Percentiles rank a stretch among this genome's conserved stretches.
Evolutionary conservation across 2,888 invertebrate species (phyloP).

Genomic region (Adelognathus sp.): DNA sequence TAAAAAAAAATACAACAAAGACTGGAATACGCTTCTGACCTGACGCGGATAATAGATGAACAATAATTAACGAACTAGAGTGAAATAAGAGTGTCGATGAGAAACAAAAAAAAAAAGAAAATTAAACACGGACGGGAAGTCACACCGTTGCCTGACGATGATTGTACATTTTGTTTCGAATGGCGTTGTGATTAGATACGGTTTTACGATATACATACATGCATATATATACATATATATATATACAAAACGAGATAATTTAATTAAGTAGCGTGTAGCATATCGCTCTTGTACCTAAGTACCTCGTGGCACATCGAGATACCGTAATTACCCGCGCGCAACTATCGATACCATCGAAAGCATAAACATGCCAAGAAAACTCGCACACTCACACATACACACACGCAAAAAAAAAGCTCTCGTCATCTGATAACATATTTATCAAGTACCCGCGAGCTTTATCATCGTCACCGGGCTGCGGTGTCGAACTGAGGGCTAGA

Average conservation of each 20-base stretch:
- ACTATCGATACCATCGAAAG: slow-evolving; percentile 45
- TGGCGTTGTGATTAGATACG: slow-evolving; percentile 72
- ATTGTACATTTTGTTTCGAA: slow-evolving; percentile 61
- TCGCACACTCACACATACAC: slow-evolving; percentile 19
- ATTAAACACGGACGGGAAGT: slow-evolving; percentile 36
- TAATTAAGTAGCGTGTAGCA: slow-evolving; percentile 69
- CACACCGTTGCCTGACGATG: slow-evolving; percentile 46
- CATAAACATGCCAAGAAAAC: slow-evolving; percentile 18
- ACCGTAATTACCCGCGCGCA: slow-evolving; percentile 57
- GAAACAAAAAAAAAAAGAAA: slow-evolving; percentile 18
- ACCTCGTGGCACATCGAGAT: slow-evolving; percentile 70
- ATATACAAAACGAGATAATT: slow-evolving; percentile 66
- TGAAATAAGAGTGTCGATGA: not conserved
- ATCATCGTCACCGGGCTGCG: slow-evolving; percentile 1
- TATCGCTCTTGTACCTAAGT: slow-evolving; percentile 73
- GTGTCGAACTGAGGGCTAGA: slow-evolving; percentile 6
- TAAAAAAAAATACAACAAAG: slow-evolving; percentile 31
- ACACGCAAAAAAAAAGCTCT: slow-evolving; percentile 18
- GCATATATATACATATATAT: no score
- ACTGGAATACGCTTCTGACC: slow-evolving; percentile 57
- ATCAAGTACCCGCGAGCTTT: not conserved
- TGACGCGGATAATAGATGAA: slow-evolving; percentile 48
- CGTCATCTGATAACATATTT: slow-evolving; percentile 20
- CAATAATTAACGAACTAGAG: slow-evolving; percentile 24
- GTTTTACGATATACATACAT: slow-evolving; percentile 66